Conservation (phyloP, 1,140 invertebrate species). For the Chironomus tepperi region DNA sequence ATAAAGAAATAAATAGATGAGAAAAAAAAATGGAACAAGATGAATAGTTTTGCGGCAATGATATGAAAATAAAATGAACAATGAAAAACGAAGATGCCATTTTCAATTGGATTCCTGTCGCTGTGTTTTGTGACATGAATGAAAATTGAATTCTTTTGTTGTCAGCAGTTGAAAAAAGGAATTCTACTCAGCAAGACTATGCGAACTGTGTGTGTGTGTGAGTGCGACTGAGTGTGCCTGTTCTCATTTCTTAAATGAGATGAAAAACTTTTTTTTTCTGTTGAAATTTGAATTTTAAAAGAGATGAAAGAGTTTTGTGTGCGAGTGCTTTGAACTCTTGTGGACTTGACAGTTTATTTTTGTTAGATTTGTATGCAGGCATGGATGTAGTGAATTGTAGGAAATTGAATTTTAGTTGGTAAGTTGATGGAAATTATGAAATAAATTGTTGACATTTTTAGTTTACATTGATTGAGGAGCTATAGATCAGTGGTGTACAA, state of each 20-base stretch:
- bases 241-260: neutral
- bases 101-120: conserved; percentile 6
- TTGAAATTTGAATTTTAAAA: neutral
- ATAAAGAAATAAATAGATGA: neutral
- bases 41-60: conserved; percentile 12
- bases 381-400: too few species aligned
- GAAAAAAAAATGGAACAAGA: too few species aligned
- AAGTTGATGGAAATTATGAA: too few species aligned
- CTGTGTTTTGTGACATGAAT: neutral
- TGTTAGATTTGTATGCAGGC: too few species aligned
- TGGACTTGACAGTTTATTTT: too few species aligned
- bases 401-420: too few species aligned
- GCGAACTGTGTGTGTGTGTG: neutral
- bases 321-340: too few species aligned
- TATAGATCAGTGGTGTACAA: too few species aligned
- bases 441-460: too few species aligned
- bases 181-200: neutral
- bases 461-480: too few species aligned
- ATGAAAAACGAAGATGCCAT: neutral
- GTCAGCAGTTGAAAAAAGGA: neutral
- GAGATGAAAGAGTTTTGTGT: neutral
- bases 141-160: conserved; percentile 14
- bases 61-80: conserved; percentile 15
- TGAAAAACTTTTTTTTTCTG: neutral
- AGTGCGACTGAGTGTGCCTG: neutral